Evolutionary conservation across 2,888 invertebrate species (phyloP), one percentile per base, ranked within the genome.

Genomic region (Apamea epomidion): DNA sequence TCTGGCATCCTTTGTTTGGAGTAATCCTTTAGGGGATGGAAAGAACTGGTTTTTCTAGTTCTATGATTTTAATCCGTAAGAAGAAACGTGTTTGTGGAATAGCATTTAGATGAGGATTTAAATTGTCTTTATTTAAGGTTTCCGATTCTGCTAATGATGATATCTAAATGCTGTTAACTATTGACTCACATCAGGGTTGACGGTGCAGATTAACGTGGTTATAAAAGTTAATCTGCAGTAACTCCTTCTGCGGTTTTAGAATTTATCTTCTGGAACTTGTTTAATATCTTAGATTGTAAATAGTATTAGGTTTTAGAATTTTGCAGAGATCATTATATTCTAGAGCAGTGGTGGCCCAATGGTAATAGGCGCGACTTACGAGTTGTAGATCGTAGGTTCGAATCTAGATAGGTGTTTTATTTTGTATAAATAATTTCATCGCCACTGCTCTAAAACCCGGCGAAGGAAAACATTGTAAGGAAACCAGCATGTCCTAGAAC

Each of bases 21-120:
- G 0, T 88, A 89, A 86, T 86, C 89, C 76, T 60, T 51, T 60
- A 60, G 37, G 86, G 86, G 74, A 72, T 74, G 67, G n/a, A 76
- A 88, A 51, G 14, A 78, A 89, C 89, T 42, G 8, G 88, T 87
- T 88, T 69, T 70, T 58, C 69, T 62, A 60, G 29, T 48, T 48
- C 42, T 76, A 78, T 81, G 74, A 78, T 65, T 82, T 78, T 75
- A 85, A 73, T 81, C 78, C 65, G 80, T 84, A 82, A 65, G 81
- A 88, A 84, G 76, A 70, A 80, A 85, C 62, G 62, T 67, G 79
- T 82, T 82, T 79, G 69, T 12, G 29, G 74, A 82, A 87, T 86
- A 69, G 83, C 32, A 62, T 78, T 64, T 18, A 60, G 65, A 62
- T 69, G 72, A 72, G 72, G 64, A 67, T 73, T 86, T 74, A 79